A percentile compares a stretch with the other conserved stretches of the same genome.
Evolutionary conservation across 2,888 invertebrate species (phyloP).

Genomic region (Polia nebulosa): DNA sequence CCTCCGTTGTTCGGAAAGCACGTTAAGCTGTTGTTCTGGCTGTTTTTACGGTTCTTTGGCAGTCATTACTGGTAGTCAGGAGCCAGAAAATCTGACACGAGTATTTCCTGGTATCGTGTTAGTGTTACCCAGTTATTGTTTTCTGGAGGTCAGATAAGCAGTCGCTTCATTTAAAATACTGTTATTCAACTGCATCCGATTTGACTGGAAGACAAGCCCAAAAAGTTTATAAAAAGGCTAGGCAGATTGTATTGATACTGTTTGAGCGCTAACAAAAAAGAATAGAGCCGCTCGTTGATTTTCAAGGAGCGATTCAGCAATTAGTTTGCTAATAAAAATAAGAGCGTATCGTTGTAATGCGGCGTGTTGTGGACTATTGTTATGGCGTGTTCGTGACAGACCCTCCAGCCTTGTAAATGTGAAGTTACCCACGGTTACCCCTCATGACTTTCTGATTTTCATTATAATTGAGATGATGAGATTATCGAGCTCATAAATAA

Average conservation of each 20-base stretch:
- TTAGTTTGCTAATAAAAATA: constrained; percentile 57
- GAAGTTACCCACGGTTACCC: constrained; percentile 41
- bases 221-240: neutral
- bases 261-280: constrained; percentile 5
- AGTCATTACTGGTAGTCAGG: neutral
- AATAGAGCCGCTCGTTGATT: constrained; percentile 29
- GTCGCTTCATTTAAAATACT: neutral
- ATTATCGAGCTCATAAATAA: constrained; percentile 34
- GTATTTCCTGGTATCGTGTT: too few species aligned
- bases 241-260: neutral
- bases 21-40: neutral
- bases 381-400: constrained; percentile 63
- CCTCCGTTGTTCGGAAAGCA: too few species aligned
- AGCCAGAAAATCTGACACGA: neutral
- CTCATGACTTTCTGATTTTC: constrained; percentile 46
- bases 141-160: too few species aligned
- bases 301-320: constrained; percentile 45
- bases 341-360: constrained; percentile 55
- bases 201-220: neutral
- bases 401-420: constrained; percentile 58
- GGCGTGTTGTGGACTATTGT: constrained; percentile 58
- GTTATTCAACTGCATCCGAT: neutral
- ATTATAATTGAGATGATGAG: constrained; percentile 48
- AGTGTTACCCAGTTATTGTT: too few species aligned
- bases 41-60: neutral